Evolutionary conservation across 2,113 vertebrate genomes (phyloP).

Genomic region (Osmerus eperlanus): DNA sequence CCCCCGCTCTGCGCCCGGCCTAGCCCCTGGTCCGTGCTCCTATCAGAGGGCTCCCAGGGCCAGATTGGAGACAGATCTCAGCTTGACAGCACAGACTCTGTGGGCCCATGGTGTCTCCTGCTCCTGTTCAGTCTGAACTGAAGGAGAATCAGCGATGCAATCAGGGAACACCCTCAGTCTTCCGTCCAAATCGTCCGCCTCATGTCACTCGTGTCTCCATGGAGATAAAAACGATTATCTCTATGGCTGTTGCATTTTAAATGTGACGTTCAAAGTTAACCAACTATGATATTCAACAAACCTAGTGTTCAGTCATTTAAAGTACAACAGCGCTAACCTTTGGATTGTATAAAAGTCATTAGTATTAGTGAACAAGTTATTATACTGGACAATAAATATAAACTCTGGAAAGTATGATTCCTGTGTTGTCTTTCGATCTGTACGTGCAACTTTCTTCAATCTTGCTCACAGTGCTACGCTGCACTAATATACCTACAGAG

Average conservation of each 20-base stretch:
- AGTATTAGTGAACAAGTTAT: conserved; percentile 76
- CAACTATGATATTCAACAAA: conserved; percentile 46
- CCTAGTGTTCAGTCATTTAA: conserved; percentile 44
- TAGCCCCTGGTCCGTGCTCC: neutral
- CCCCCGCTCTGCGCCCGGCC: too few species aligned
- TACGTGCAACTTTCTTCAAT: neutral
- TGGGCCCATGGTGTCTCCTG: neutral
- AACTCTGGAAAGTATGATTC: conserved; percentile 47
- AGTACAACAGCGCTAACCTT: conserved; percentile 54
- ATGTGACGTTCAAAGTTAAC: conserved; percentile 49
- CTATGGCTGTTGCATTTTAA: conserved; percentile 43
- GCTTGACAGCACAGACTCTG: neutral
- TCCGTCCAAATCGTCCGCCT: conserved; percentile 72
- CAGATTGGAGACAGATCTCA: neutral
- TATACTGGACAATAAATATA: conserved; percentile 76
- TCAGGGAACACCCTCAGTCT: conserved; percentile 77
- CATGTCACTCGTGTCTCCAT: conserved; percentile 48
- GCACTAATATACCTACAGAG: too few species aligned
- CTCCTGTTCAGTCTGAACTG: neutral
- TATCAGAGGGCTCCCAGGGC: conserved; percentile 30
- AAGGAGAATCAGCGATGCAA: conserved; percentile 34
- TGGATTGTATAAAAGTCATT: conserved; percentile 61
- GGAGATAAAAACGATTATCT: too few species aligned
- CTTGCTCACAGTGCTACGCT: too few species aligned
- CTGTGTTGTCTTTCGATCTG: conserved; percentile 10